phyloP scores from a whole-genome alignment of 2,113 vertebrate species.

The Anthoscopus minutus region DNA sequence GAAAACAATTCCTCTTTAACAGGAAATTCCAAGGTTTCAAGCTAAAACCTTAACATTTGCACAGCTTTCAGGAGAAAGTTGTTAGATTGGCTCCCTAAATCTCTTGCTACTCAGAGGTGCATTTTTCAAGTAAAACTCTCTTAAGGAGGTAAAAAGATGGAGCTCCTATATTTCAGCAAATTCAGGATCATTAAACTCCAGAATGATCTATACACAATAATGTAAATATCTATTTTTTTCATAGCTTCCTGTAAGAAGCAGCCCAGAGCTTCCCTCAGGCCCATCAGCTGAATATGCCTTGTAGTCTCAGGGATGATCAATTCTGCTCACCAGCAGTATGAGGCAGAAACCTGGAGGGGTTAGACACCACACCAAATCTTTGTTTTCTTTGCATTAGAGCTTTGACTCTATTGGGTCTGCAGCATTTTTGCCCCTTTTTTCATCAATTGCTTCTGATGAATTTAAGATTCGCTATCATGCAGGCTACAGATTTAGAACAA shows the following conservation, averaged over 20 bases:
- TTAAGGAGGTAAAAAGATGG: neutral
- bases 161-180: neutral
- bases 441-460: constrained; percentile 30
- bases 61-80: neutral
- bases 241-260: neutral
- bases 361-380: neutral
- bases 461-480: constrained; percentile 26
- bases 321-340: neutral
- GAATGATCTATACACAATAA: neutral
- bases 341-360: neutral
- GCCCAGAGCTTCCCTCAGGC: neutral
- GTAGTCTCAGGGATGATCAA: neutral
- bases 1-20: neutral
- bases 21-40: neutral
- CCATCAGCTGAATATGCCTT: neutral
- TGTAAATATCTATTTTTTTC: constrained; percentile 19
- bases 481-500: constrained; percentile 62
- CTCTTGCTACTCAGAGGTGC: neutral
- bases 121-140: neutral
- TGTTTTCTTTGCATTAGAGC: neutral
- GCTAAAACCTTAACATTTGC: neutral
- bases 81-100: neutral
- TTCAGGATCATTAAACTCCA: neutral
- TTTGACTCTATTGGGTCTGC: neutral
- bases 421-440: constrained; percentile 35